Conservation (phyloP, 1,140 invertebrate species). For the Diachasmimorpha longicaudata region DNA sequence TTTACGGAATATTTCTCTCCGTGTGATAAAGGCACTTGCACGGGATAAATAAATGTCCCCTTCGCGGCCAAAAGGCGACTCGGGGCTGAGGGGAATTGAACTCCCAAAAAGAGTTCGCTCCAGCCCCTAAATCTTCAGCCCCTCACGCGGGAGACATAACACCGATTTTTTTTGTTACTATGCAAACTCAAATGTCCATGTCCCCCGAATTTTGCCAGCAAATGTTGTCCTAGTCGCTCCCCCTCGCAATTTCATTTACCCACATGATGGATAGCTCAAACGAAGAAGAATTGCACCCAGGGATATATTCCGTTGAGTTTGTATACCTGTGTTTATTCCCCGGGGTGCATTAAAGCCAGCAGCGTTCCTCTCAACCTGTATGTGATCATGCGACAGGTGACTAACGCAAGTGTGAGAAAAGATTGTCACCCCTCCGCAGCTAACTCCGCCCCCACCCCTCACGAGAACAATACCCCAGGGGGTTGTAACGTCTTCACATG, state of each 20-base stretch:
- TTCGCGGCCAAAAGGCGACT: too few species aligned
- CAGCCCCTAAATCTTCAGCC: too few species aligned
- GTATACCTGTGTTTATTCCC: not conserved
- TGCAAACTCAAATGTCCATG: too few species aligned
- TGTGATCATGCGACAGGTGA: conserved; percentile 17
- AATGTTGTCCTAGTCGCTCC: too few species aligned
- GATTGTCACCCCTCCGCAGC: not conserved
- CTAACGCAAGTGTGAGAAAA: not conserved
- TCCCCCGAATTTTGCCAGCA: too few species aligned
- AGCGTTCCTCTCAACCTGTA: not conserved
- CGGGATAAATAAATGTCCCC: too few species aligned
- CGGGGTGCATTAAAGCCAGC: conserved; percentile 14
- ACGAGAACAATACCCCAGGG: not conserved
- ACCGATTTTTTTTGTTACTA: too few species aligned
- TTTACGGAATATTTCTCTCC: not conserved
- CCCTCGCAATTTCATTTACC: not conserved
- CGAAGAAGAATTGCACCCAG: not conserved
- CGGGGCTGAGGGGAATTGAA: too few species aligned
- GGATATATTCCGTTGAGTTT: not conserved
- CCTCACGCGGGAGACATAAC: too few species aligned
- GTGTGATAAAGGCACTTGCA: too few species aligned
- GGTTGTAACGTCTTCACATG: not conserved
- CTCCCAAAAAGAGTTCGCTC: too few species aligned
- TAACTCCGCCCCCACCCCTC: not conserved
- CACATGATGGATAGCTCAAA: not conserved